Evolutionary conservation across 1,140 invertebrate species (phyloP).

Genomic region (Sinella curviseta): DNA sequence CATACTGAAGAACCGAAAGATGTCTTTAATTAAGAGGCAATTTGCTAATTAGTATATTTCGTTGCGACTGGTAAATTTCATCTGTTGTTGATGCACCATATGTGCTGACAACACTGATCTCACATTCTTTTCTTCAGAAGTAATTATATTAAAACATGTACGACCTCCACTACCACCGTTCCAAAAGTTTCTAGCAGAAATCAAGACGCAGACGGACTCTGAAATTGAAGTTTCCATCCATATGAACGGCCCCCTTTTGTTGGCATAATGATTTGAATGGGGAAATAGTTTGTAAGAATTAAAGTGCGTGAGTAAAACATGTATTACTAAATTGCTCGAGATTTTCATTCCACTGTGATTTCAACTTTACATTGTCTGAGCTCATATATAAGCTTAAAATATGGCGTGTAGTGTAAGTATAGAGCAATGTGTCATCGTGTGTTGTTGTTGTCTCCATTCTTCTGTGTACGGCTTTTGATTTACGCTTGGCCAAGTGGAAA

Average conservation of each 20-base stretch:
- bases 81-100: not conserved
- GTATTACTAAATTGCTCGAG: not conserved
- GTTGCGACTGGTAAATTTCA: not conserved
- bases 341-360: not conserved
- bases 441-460: not conserved
- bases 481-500: conserved; percentile 23
- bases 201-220: too few relatives aligned
- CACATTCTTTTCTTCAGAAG: not conserved
- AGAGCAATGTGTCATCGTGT: not conserved
- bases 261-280: too few relatives aligned
- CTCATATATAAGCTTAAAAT: too few relatives aligned
- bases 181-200: too few relatives aligned
- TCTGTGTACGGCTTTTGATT: not conserved
- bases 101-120: not conserved
- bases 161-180: too few relatives aligned
- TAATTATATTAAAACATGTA: not conserved
- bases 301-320: not conserved
- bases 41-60: not conserved
- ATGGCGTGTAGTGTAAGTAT: not conserved
- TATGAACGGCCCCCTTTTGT: too few relatives aligned
- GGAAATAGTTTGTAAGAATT: too few relatives aligned
- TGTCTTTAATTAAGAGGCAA: not conserved
- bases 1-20: too few relatives aligned
- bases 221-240: too few relatives aligned
- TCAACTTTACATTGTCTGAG: too few relatives aligned